Conservation (phyloP, 2,888 invertebrate species). For the Vandiemenella viatica region DNA sequence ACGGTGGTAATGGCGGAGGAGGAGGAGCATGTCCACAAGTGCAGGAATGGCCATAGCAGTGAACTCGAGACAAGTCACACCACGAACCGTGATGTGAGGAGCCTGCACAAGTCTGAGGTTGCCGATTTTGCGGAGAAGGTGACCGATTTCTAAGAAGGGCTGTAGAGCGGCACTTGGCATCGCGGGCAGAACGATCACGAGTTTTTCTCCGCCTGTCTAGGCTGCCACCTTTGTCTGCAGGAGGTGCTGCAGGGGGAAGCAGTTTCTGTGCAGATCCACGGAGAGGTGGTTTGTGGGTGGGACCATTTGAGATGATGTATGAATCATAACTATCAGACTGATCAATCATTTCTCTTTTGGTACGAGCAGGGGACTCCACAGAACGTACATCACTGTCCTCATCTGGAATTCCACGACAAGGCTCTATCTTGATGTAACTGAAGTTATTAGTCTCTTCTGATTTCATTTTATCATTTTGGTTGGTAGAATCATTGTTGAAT, state of each 20-base stretch:
- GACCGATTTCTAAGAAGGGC: constrained; percentile 10
- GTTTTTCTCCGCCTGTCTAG: constrained; percentile 37
- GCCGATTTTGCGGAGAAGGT: constrained; percentile 1
- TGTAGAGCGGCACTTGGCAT: constrained; percentile 47
- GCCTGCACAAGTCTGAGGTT: not conserved
- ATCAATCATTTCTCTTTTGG: too few species aligned
- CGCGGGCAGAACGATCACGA: constrained; percentile 36
- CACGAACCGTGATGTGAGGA: not conserved
- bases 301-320: too few species aligned
- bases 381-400: too few species aligned
- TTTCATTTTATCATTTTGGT: too few species aligned
- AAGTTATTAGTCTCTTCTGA: too few species aligned
- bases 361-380: too few species aligned
- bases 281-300: constrained; percentile 1
- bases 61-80: not conserved
- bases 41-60: too few species aligned
- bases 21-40: too few species aligned
- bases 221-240: constrained; percentile 32
- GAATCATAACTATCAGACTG: too few species aligned
- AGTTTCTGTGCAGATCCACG: constrained; percentile 3
- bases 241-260: constrained; percentile 5
- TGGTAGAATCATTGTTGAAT: too few species aligned
- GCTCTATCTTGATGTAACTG: not conserved
- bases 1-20: too few species aligned
- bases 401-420: too few species aligned